phyloP scores from a whole-genome alignment of 1,140 invertebrate species.

The Coenobita brevimanus region DNA sequence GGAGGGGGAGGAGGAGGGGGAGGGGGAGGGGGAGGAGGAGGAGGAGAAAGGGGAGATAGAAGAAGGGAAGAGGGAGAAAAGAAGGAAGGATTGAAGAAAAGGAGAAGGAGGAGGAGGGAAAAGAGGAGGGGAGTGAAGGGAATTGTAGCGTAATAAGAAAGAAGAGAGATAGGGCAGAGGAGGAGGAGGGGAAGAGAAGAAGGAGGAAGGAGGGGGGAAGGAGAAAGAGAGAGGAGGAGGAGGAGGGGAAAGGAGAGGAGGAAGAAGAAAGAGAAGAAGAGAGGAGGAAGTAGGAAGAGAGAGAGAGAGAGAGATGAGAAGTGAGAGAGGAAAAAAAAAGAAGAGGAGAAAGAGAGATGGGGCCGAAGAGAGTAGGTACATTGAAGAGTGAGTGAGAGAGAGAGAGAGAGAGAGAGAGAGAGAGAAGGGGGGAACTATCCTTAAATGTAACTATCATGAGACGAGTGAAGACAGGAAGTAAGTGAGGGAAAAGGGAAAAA shows the following conservation, averaged over 20 bases:
- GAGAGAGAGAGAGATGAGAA: constrained; percentile 13
- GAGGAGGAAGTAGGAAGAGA: neutral
- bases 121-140: neutral
- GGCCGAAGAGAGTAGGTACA: neutral
- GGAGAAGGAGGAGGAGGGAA: neutral
- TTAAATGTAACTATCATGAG: too few relatives aligned
- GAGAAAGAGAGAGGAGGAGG: neutral
- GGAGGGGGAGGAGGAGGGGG: neutral
- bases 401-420: neutral
- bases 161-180: neutral
- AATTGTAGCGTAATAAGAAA: neutral
- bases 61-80: neutral
- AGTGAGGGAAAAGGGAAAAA: neutral
- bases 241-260: neutral
- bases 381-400: neutral
- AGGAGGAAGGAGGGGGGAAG: neutral
- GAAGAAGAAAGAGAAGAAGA: neutral
- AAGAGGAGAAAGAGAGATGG: neutral
- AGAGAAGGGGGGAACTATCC: too few relatives aligned
- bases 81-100: neutral
- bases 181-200: neutral
- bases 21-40: neutral
- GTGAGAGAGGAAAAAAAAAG: neutral
- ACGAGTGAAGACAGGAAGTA: too few relatives aligned
- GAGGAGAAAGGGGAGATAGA: neutral